Evolutionary conservation across 2,113 vertebrate genomes (phyloP).

Genomic region (Chlamydotis undulata): DNA sequence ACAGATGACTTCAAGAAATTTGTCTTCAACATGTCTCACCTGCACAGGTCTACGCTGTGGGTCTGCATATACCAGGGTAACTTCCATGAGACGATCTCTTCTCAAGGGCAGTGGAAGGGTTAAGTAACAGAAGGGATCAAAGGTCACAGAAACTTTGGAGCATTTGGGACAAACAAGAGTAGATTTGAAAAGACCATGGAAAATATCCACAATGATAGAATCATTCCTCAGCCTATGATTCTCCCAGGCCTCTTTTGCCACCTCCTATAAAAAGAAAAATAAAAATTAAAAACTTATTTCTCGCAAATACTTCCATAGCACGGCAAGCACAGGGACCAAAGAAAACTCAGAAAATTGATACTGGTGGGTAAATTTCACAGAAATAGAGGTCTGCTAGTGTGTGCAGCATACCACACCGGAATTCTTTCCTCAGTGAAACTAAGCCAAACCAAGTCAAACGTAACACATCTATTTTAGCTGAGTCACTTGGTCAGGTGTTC

Average conservation of each 20-base stretch:
- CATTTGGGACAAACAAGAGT: conserved; percentile 96
- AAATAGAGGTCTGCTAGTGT: not conserved
- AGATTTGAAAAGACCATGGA: conserved; percentile 98
- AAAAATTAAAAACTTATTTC: not conserved
- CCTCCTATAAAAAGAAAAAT: conserved; percentile 82
- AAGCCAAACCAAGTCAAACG: not conserved
- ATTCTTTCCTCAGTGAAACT: not conserved
- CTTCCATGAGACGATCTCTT: conserved; percentile 93
- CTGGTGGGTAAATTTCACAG: not conserved
- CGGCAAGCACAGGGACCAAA: not conserved
- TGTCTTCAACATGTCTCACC: conserved; percentile 72
- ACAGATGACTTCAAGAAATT: not conserved
- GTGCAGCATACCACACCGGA: not conserved
- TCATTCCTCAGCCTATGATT: conserved; percentile 96
- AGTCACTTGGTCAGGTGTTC: not conserved
- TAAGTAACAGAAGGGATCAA: conserved; percentile 98
- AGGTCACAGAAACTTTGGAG: conserved; percentile 95
- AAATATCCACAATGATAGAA: conserved; percentile 99
- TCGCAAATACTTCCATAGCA: not conserved
- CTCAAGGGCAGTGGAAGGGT: conserved; percentile 95
- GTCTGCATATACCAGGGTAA: conserved; percentile 88
- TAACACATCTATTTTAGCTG: not conserved
- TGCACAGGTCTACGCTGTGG: conserved; percentile 88
- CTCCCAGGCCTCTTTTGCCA: conserved; percentile 98
- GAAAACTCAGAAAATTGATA: not conserved